Base-by-base conservation (phyloP, 2,797 vertebrate species). In the Clarias laeviceps region DNA sequence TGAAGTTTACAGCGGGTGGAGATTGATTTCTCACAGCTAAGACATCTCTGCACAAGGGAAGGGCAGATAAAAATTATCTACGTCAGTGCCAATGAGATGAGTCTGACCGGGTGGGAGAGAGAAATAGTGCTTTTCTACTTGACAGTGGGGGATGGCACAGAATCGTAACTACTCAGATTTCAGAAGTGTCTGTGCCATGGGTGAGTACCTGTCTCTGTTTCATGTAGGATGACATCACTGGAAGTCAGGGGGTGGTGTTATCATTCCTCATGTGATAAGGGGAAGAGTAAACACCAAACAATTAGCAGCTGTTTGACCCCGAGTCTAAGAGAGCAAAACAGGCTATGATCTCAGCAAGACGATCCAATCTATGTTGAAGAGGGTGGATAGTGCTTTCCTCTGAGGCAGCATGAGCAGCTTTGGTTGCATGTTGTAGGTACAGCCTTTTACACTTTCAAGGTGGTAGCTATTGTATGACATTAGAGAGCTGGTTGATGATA, bases 21-120 rank as follows among this genome's bases (percentile, higher is more conserved):
- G 90, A 89, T 82, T 80, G 74, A 89, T 90, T 92, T 87, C 90
- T 89, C 89, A 89, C 89, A 77, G 50, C 87, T 85, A 81, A 88
- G 89, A 91, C 86, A 88, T 91, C 78, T 68, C 62, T 61, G 85
- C 82, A 83, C 57, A 29, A 45, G 80, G 82, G 89, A 88, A 56
- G 24, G 78, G 70, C 89, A 87, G 87, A 84, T 85, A 40, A 66
- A 81, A 54, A 18, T 54, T 40, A 81, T 40, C 79, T 66, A 66
- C 32, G 6, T 22, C 3, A 5, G 9, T 22, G 62, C n/a, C n/a
- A 66, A 12, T 27, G 61, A 27, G 61, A 80, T 27, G n/a, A 80
- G 22, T 57, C 29, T 34, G 14, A 65, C 57, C 17, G 9, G 45
- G 7, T 66, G 24, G 20, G 61, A 66, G 61, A 54, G 79, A 22